phyloP scores from a whole-genome alignment of 2,113 vertebrate species.

The Acinonyx jubatus region DNA sequence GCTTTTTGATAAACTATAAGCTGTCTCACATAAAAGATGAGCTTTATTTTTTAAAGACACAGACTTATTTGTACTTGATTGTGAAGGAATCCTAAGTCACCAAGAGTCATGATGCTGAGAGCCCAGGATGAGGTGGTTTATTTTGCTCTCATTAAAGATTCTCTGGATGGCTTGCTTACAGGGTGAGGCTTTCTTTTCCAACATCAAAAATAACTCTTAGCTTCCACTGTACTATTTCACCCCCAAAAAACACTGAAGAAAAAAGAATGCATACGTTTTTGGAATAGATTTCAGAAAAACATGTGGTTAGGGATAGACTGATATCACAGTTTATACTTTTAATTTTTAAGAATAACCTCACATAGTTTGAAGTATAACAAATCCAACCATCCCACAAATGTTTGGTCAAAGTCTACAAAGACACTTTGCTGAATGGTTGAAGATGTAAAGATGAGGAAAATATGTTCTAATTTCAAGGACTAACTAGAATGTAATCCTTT shows the following conservation, averaged over 20 bases:
- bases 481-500: neutral
- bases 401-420: neutral
- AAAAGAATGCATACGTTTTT: neutral
- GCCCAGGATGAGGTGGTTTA: neutral
- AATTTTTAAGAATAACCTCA: constrained; percentile 12
- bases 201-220: neutral
- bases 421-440: neutral
- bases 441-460: neutral
- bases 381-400: neutral
- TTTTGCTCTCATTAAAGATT: neutral
- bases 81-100: constrained; percentile 31
- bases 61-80: neutral
- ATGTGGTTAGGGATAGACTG: neutral
- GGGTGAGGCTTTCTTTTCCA: neutral
- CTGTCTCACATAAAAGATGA: constrained; percentile 35
- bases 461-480: neutral
- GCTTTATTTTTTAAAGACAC: constrained; percentile 51
- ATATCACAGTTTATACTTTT: neutral
- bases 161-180: neutral
- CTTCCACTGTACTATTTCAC: neutral
- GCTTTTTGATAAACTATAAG: constrained; percentile 56
- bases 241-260: neutral
- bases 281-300: neutral
- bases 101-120: neutral
- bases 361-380: neutral